A percentile compares a stretch with the other conserved stretches of the same genome.
Evolutionary conservation across 2,113 vertebrate genomes (phyloP).

Genomic region (Cyanoliseus patagonus): DNA sequence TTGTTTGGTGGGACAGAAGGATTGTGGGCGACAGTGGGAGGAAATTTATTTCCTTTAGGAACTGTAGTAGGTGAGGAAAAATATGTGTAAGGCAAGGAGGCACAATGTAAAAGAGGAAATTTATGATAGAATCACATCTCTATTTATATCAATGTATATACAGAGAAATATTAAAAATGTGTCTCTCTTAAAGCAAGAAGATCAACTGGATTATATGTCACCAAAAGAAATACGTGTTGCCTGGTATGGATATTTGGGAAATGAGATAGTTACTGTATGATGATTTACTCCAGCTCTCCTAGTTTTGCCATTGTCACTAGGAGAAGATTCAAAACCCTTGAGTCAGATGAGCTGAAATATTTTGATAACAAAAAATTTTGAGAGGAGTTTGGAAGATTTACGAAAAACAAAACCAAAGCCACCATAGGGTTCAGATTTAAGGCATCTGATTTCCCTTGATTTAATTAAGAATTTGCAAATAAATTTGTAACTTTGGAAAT

Average conservation of each 20-base stretch:
- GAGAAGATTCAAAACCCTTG: neutral
- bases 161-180: conserved; percentile 38
- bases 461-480: neutral
- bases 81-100: conserved; percentile 48
- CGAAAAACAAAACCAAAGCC: neutral
- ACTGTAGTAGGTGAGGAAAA: conserved; percentile 57
- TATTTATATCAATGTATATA: conserved; percentile 43
- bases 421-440: neutral
- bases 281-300: neutral
- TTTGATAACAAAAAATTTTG: neutral
- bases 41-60: conserved; percentile 66
- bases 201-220: neutral
- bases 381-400: neutral
- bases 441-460: neutral
- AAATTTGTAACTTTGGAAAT: neutral
- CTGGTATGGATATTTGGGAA: neutral
- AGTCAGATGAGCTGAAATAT: neutral
- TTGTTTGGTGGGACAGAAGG: conserved; percentile 72
- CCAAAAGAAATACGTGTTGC: neutral
- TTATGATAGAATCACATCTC: neutral
- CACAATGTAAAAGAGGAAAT: conserved; percentile 39
- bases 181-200: neutral
- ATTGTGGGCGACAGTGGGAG: conserved; percentile 68
- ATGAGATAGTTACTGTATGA: neutral
- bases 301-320: neutral